These are phyloP conservation scores for Clarias laeviceps DNA, from an alignment of 2,797 vertebrate genomes.

Conservation along the genomic window DNA sequence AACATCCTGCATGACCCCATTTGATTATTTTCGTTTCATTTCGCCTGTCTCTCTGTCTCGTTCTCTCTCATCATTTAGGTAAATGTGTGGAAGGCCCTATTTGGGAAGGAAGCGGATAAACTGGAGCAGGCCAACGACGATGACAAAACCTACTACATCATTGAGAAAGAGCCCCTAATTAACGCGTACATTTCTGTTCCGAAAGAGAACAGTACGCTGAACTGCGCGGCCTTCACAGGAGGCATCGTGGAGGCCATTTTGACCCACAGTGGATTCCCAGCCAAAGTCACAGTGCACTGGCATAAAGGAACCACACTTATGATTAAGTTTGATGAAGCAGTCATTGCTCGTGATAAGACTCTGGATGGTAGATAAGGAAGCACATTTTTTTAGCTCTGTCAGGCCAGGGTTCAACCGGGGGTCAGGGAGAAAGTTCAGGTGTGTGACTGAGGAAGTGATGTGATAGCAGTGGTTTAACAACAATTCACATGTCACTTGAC, in stretches of 20 bases:
- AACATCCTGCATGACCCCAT: neutral
- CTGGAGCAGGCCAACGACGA: conserved; percentile 96
- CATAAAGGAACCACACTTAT: conserved; percentile 97
- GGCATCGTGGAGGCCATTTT: conserved; percentile 92
- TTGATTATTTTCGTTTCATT: neutral
- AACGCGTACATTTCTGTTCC: conserved; percentile 93
- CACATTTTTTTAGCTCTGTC: neutral
- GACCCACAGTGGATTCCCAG: conserved; percentile 89
- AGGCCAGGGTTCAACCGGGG: neutral
- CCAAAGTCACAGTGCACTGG: conserved; percentile 94
- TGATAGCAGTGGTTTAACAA: neutral
- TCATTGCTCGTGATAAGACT: conserved; percentile 87
- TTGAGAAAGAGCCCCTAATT: conserved; percentile 91
- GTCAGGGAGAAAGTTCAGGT: conserved; percentile 6
- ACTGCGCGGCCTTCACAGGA: conserved; percentile 92
- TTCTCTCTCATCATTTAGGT: conserved; percentile 65
- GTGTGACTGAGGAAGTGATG: conserved; percentile 19
- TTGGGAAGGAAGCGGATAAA: conserved; percentile 93
- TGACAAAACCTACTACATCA: conserved; percentile 92
- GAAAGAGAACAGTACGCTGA: conserved; percentile 93
- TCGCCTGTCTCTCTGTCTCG: neutral
- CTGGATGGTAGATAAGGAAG: conserved; percentile 84
- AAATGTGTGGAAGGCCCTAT: conserved; percentile 87
- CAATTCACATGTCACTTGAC: conserved; percentile 13
- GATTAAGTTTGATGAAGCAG: conserved; percentile 94